These are phyloP conservation scores for Sylvicapra grimmia DNA, from an alignment of 2,113 vertebrate species.

Conservation along the genomic window DNA sequence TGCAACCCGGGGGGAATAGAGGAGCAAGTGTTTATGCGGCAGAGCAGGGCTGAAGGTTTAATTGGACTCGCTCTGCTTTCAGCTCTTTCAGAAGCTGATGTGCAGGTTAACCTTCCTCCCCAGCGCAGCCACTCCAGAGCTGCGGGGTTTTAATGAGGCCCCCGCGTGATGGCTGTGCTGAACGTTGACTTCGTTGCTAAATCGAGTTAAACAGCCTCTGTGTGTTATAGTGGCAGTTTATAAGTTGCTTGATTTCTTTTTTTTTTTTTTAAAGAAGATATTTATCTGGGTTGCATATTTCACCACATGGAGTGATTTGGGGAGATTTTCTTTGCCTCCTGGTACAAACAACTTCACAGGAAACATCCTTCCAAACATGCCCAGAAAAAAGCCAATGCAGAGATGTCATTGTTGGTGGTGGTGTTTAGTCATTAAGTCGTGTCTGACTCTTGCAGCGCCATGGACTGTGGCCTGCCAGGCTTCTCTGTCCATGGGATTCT, in stretches of 20 bases:
- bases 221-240: constrained; percentile 52
- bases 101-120: constrained; percentile 85
- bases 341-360: constrained; percentile 44
- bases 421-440: background rate
- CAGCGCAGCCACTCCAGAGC: constrained; percentile 71
- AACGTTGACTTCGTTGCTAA: constrained; percentile 68
- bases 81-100: constrained; percentile 81
- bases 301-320: background rate
- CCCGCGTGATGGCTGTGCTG: constrained; percentile 67
- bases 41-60: constrained; percentile 80
- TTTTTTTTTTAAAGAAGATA: constrained; percentile 32
- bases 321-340: background rate
- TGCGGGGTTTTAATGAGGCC: constrained; percentile 76
- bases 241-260: background rate
- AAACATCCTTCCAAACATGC: constrained; percentile 43
- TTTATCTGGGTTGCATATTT: constrained; percentile 22
- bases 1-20: constrained; percentile 78
- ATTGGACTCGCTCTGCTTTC: constrained; percentile 84
- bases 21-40: constrained; percentile 78
- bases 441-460: background rate
- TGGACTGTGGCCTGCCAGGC: background rate
- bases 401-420: background rate
- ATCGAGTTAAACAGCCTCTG: constrained; percentile 71
- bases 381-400: constrained; percentile 39
- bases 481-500: background rate